Base-by-base conservation (phyloP, 37 sponge, comb jelly and placozoan species). In the Amphimedon queenslandica region DNA sequence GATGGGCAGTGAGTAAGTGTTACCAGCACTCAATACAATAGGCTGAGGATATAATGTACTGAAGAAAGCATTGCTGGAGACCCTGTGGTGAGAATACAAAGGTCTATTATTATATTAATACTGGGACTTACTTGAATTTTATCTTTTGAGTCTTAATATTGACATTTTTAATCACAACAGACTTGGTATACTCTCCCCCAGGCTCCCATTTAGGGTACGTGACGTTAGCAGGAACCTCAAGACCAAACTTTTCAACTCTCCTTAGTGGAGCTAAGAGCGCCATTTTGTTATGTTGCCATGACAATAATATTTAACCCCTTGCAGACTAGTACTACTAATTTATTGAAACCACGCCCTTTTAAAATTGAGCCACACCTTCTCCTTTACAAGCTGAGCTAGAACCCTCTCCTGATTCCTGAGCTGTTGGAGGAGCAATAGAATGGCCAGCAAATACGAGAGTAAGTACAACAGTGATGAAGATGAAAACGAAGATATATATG, bases 121-220 rank as follows among this genome's bases (percentile, higher is more conserved):
- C n/a, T 40, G n/a, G 18, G 30, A 65, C 92, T 74, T 39, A 95
- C 96, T 70, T 84, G 77, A 71, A 93, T 58, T 79, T 80, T 39
- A 97, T 69, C 71, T 85, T 90, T 66, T 97, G 89, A 42, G 94
- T 91, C 57, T 84, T 84, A 31, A 91, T 64, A 43, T 91, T 60
- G 29, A 93, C 79, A 67, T 97, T 97, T 60, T 94, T 93, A 11
- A 97, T 36, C n/a, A 76, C 64, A 6, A 97, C 63, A 33, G 76
- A 69, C 77, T 93, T 88, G 28, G 98, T 97, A 82, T 97, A 97
- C 63, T 90, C 94, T 25, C 89, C 88, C 28, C 98, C 98, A 3
- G 98, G 98, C 74, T 97, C 92, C 98, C 98, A 97, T 30, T 77
- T 83, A 40, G 74, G 83, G 79, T 92, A 97, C 25, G 75, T 75